A percentile compares a stretch with the other conserved stretches of the same genome.
phyloP scores from a whole-genome alignment of 2,113 vertebrate genomes.

The Chamaetylas fuelleborni region DNA sequence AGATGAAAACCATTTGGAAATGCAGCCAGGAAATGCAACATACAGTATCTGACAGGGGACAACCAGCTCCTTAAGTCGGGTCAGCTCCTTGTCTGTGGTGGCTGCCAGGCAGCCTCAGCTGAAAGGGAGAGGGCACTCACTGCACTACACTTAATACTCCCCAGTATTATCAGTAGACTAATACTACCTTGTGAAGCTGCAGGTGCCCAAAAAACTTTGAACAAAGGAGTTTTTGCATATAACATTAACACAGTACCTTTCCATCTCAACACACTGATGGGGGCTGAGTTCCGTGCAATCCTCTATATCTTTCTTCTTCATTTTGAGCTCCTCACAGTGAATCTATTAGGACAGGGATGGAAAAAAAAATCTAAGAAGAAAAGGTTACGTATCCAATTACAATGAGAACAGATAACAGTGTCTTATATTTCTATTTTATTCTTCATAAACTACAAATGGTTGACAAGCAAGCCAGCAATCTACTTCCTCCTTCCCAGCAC shows the following conservation, averaged over 20 bases:
- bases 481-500: not conserved
- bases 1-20: not conserved
- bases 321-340: not conserved
- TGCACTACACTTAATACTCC: not conserved
- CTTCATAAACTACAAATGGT: not conserved
- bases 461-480: not conserved
- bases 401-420: not conserved
- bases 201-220: not conserved
- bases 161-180: not conserved
- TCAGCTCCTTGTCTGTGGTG: not conserved
- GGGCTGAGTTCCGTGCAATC: not conserved
- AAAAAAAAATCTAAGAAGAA: not conserved
- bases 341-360: constrained; percentile 23
- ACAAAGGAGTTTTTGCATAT: not conserved
- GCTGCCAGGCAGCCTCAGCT: not conserved
- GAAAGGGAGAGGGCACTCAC: not conserved
- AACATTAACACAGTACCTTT: constrained; percentile 62
- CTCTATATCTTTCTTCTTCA: not conserved
- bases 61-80: not conserved
- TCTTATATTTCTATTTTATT: not conserved
- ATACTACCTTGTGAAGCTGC: not conserved
- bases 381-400: not conserved
- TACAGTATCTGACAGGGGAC: not conserved
- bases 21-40: not conserved
- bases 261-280: constrained; percentile 39